These are phyloP conservation scores for Myrmecophaga tridactyla DNA, from an alignment of 2,113 vertebrate genomes.

Conservation along the genomic window DNA sequence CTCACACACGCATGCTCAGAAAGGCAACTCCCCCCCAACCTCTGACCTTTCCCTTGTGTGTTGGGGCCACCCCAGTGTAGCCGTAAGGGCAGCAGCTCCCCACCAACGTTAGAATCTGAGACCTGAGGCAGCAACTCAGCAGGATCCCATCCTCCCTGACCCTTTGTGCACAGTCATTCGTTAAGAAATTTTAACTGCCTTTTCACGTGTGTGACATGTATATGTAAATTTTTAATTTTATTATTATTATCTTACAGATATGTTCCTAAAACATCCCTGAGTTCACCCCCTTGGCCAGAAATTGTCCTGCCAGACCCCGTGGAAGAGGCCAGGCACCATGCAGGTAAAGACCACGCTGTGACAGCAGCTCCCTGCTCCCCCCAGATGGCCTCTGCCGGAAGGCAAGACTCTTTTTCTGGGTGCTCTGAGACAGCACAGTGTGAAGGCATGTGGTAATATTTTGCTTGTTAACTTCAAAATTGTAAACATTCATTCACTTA, in stretches of 20 bases:
- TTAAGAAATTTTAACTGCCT: neutral
- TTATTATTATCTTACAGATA: too few species aligned
- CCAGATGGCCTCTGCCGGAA: accelerated
- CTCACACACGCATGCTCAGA: neutral
- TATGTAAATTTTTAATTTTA: neutral
- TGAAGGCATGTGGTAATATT: accelerated
- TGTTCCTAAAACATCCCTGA: constrained; percentile 86
- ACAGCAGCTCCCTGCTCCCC: accelerated
- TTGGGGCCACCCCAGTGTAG: accelerated
- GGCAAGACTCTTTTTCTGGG: accelerated
- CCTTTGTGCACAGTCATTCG: accelerated
- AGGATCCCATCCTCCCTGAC: neutral
- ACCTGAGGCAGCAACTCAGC: accelerated
- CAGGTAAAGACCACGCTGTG: constrained; percentile 73
- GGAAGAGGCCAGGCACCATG: constrained; percentile 83
- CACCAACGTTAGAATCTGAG: accelerated
- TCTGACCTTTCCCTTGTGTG: neutral
- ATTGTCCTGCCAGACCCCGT: constrained; percentile 80
- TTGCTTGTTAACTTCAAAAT: too few species aligned
- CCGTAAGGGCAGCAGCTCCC: accelerated
- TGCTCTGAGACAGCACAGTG: accelerated
- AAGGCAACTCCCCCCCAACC: neutral
- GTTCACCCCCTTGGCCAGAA: constrained; percentile 87
- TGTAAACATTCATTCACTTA: accelerated
- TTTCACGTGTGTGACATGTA: accelerated